A percentile compares a stretch with the other conserved stretches of the same genome.
phyloP scores from a whole-genome alignment of 2,888 invertebrate species.

The Metalampra italica region DNA sequence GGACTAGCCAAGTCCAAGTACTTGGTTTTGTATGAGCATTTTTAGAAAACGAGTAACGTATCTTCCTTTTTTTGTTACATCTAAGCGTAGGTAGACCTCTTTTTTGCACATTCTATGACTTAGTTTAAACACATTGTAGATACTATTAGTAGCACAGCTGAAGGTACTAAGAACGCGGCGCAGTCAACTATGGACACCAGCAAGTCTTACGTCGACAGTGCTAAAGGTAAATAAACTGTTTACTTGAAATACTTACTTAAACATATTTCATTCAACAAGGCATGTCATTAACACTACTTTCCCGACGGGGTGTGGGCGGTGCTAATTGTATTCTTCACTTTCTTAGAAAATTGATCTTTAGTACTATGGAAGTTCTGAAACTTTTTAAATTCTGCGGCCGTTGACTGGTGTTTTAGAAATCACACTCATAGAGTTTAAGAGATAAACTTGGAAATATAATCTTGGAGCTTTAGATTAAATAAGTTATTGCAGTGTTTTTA shows the following conservation, averaged over 20 bases:
- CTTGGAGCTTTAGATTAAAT: too few species aligned
- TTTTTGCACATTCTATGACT: background rate
- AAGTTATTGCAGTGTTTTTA: too few species aligned
- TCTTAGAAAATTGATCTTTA: conserved; percentile 1
- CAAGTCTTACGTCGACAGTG: conserved; percentile 38
- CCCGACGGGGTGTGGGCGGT: conserved; percentile 11
- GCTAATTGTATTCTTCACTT: conserved; percentile 8
- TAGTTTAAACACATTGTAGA: conserved; percentile 34
- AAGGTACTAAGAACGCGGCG: conserved; percentile 41
- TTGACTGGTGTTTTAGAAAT: background rate
- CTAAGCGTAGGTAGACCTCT: too few species aligned
- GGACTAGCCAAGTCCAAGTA: too few species aligned
- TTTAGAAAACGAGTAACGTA: too few species aligned
- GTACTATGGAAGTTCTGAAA: background rate
- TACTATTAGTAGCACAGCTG: conserved; percentile 41
- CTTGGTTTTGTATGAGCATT: too few species aligned
- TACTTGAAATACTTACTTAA: conserved; percentile 8
- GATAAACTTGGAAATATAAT: too few species aligned
- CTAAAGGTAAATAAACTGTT: conserved; percentile 42
- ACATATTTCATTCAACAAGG: conserved; percentile 1
- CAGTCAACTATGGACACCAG: conserved; percentile 42
- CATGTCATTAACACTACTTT: conserved; percentile 2
- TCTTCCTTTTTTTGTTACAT: too few species aligned
- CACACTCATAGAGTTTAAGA: background rate
- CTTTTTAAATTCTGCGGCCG: background rate